Evolutionary conservation across 2,113 vertebrate species (phyloP), one percentile per base, ranked within the genome.

Genomic region (Stomatorhinus ivindoensis): DNA sequence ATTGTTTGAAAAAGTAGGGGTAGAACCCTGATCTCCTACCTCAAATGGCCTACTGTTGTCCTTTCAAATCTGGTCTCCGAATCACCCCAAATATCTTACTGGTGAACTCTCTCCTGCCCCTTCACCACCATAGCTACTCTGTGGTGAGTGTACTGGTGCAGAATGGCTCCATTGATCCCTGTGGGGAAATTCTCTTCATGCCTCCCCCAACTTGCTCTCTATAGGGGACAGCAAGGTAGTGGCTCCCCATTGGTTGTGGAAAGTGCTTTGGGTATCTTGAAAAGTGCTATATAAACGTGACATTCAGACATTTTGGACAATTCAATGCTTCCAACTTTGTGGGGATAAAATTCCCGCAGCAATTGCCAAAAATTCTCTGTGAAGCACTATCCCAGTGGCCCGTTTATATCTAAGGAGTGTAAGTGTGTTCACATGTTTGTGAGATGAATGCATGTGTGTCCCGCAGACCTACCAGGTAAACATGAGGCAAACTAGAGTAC

Each of bases 401-500:
- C 61, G 31, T 27, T 13, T 31, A 31, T 31, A 42, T n/a, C 4
- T 19, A 21, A 61, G 3, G 15, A 58, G 53, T 61, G 86, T 35
- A 55, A 0, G 27, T 87, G 5, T 31, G 27, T 44, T 53, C 24
- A 39, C 39, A 27, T 58, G 21, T 61, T 35, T 46, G 31, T 19
- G 15, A 80, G 35, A 42, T 80, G 19, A 17, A 80, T 44, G 86
- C 39, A 39, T 46, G 39, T 87, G 46, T 50, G 47, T 86, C 21
- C 13, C 9, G 31, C 46, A 86, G 91, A 95, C 96, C 90, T 90
- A 97, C 96, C 96, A 97, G 69, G 96, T 97, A 92, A 97, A 97
- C 96, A 97, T 97, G 92, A 97, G 96, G 91, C 96, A 97, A 89
- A 96, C 94, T 88, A 97, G 94, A 3, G 96, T 97, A 92, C 95